Conservation (phyloP, 2,888 invertebrate genomes). For the Cryptocheilus praepositus region DNA sequence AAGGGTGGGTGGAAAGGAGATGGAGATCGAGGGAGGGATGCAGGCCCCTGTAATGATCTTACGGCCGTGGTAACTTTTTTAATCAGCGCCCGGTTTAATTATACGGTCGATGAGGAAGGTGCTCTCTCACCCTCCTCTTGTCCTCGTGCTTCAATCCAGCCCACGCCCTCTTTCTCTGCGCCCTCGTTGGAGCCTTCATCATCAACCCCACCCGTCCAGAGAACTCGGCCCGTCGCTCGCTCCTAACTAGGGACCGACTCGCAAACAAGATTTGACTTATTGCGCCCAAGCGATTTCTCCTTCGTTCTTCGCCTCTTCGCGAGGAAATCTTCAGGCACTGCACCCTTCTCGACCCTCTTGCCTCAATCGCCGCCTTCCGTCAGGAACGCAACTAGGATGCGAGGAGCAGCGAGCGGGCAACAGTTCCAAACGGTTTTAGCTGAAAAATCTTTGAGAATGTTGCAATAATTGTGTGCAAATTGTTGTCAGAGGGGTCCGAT, state of each 20-base stretch:
- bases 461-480: too few relatives aligned
- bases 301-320: slow-evolving; percentile 30
- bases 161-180: slow-evolving; percentile 36
- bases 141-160: slow-evolving; percentile 22
- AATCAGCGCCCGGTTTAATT: slow-evolving; percentile 74
- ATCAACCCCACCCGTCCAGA: slow-evolving; percentile 59
- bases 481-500: too few relatives aligned
- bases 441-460: too few relatives aligned
- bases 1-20: slow-evolving; percentile 33
- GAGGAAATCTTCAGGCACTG: slow-evolving; percentile 22
- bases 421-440: too few relatives aligned
- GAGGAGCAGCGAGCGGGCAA: too few relatives aligned
- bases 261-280: slow-evolving; percentile 74
- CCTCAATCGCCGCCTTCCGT: too few relatives aligned
- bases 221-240: slow-evolving; percentile 47
- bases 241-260: slow-evolving; percentile 67
- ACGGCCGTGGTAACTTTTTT: slow-evolving; percentile 73
- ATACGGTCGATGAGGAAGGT: slow-evolving; percentile 73
- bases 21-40: slow-evolving; percentile 35
- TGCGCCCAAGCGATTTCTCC: slow-evolving; percentile 67
- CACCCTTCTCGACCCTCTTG: background rate
- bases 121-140: slow-evolving; percentile 53
- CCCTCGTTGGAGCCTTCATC: slow-evolving; percentile 52
- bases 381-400: too few relatives aligned
- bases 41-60: slow-evolving; percentile 72